Conservation (phyloP, 2,797 vertebrate genomes). For the Sylvilagus floridanus region DNA sequence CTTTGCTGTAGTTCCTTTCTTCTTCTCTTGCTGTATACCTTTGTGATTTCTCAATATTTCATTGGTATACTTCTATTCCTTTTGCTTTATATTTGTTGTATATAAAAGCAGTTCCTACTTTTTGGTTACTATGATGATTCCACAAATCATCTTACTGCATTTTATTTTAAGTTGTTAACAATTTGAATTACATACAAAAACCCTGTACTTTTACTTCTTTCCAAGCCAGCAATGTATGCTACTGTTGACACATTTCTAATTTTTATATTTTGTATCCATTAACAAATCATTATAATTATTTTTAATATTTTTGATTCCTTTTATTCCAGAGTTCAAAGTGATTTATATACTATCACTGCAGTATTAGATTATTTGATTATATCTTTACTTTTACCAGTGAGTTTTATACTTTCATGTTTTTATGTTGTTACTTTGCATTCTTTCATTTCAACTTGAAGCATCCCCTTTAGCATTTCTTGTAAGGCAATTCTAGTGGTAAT, state of each 20-base stretch:
- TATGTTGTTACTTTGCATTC: not conserved
- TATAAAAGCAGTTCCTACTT: not conserved
- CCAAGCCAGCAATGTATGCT: not conserved
- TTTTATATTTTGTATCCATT: not conserved
- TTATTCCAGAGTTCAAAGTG: not conserved
- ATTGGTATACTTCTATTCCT: not conserved
- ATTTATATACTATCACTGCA: not conserved
- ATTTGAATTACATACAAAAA: not conserved
- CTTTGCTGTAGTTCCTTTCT: not conserved
- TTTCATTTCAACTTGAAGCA: not conserved
- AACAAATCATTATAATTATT: not conserved
- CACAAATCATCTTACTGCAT: not conserved
- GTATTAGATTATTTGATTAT: not conserved
- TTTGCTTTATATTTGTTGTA: not conserved
- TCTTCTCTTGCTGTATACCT: not conserved
- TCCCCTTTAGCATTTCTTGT: not conserved
- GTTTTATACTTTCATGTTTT: not conserved
- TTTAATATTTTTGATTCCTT: not conserved
- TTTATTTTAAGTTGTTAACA: not conserved
- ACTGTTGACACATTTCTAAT: not conserved
- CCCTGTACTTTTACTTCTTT: not conserved
- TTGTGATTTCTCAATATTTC: not conserved
- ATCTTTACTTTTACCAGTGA: not conserved
- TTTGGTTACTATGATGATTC: not conserved
- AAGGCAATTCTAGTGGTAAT: not conserved